These are phyloP conservation scores for Oscheius sp. DNA, from an alignment of 2,888 invertebrate species.

Conservation along the genomic window DNA sequence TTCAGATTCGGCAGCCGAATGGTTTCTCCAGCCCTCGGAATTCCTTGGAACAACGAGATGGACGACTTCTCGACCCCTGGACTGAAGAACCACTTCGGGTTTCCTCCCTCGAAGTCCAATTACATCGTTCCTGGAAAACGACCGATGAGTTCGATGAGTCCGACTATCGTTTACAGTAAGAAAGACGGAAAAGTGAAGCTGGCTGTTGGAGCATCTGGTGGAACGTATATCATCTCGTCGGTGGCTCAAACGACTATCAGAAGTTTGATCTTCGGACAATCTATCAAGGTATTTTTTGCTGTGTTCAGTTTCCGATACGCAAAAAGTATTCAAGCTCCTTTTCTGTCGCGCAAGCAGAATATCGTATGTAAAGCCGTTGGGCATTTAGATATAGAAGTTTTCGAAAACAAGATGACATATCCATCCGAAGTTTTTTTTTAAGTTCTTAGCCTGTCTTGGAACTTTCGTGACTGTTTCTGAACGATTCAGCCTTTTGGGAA, in stretches of 20 bases:
- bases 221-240: conserved; percentile 88
- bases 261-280: conserved; percentile 83
- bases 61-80: conserved; percentile 77
- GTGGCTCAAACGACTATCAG: conserved; percentile 79
- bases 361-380: too few species aligned
- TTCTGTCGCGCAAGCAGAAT: too few species aligned
- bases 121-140: conserved; percentile 80
- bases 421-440: too few species aligned
- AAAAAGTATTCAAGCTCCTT: too few species aligned
- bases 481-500: not conserved
- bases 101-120: conserved; percentile 83
- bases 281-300: conserved; percentile 78
- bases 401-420: too few species aligned
- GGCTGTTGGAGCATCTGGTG: conserved; percentile 88
- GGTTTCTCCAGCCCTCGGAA: conserved; percentile 66
- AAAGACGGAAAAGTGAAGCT: conserved; percentile 78
- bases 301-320: too few species aligned
- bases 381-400: too few species aligned
- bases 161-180: conserved; percentile 82
- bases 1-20: conserved; percentile 64
- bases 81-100: conserved; percentile 69
- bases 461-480: not conserved
- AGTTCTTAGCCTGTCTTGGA: too few species aligned
- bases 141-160: conserved; percentile 90
- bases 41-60: conserved; percentile 71